These are phyloP conservation scores for Pantherophis guttatus DNA, from an alignment of 2,113 vertebrate genomes.

Conservation along the genomic window DNA sequence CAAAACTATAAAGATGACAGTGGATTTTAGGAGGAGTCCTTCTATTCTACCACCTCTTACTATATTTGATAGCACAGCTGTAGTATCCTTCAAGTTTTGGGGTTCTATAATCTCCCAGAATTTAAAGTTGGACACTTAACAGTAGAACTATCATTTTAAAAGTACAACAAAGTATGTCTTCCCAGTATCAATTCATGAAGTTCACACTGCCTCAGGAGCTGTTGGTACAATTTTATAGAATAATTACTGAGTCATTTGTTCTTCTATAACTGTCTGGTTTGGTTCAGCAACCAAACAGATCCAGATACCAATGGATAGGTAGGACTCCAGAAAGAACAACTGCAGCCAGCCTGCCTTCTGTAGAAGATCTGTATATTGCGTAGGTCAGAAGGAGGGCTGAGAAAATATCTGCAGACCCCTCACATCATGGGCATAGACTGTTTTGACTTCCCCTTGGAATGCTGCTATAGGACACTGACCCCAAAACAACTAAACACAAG, in stretches of 20 bases:
- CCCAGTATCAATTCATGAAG: background rate
- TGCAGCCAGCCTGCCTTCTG: background rate
- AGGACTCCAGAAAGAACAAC: background rate
- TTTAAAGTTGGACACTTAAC: background rate
- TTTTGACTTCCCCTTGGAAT: background rate
- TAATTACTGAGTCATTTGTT: background rate
- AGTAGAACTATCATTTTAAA: background rate
- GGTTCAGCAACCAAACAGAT: background rate
- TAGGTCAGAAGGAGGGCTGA: background rate
- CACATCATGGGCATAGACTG: background rate
- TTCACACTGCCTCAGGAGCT: background rate
- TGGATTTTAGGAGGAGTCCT: background rate
- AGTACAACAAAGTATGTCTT: background rate
- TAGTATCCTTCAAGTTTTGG: background rate
- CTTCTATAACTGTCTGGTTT: background rate
- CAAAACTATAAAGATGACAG: background rate
- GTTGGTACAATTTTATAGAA: background rate
- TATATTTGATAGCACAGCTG: background rate
- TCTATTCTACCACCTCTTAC: background rate
- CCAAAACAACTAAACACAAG: background rate
- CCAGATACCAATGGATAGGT: background rate
- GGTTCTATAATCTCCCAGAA: background rate
- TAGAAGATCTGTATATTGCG: background rate
- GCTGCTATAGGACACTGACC: background rate
- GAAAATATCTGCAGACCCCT: background rate